These are phyloP conservation scores for Drepanosiphum platanoidis DNA, from an alignment of 2,888 invertebrate genomes.

Conservation along the genomic window DNA sequence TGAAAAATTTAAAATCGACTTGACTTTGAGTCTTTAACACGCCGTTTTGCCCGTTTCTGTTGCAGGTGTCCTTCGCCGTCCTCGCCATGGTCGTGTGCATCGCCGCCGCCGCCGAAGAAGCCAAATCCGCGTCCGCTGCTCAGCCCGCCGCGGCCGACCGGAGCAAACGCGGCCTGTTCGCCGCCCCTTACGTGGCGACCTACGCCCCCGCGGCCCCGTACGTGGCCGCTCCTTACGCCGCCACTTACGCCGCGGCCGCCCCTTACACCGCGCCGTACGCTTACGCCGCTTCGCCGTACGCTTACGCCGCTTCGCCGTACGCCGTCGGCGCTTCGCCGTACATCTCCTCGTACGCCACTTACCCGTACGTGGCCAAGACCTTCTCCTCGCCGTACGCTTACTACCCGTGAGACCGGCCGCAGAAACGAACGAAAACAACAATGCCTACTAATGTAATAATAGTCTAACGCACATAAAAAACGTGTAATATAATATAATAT, in stretches of 20 bases:
- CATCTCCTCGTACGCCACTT: constrained; percentile 14
- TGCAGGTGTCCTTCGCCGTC: constrained; percentile 24
- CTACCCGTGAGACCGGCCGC: not conserved
- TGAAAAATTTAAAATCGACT: too few species aligned
- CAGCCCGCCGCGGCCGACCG: not conserved
- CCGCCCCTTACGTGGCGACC: not conserved
- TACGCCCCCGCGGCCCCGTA: too few species aligned
- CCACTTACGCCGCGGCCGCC: constrained; percentile 1
- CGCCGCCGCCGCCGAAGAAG: constrained; percentile 49
- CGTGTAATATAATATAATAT: too few species aligned
- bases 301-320: constrained; percentile 21
- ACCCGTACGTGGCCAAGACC: constrained; percentile 31
- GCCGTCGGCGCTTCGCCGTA: constrained; percentile 6
- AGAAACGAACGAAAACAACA: too few species aligned
- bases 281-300: not conserved
- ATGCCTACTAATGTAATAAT: too few species aligned
- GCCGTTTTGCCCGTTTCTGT: too few species aligned
- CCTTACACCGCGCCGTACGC: not conserved
- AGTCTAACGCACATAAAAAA: too few species aligned
- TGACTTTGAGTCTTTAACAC: too few species aligned
- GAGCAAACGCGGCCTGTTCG: not conserved
- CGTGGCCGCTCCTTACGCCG: not conserved
- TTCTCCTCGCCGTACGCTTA: constrained; percentile 11
- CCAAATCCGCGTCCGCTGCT: not conserved
- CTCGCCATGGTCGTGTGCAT: constrained; percentile 42